phyloP scores from a whole-genome alignment of 1,140 invertebrate species.

The Leguminivora glycinivorella region DNA sequence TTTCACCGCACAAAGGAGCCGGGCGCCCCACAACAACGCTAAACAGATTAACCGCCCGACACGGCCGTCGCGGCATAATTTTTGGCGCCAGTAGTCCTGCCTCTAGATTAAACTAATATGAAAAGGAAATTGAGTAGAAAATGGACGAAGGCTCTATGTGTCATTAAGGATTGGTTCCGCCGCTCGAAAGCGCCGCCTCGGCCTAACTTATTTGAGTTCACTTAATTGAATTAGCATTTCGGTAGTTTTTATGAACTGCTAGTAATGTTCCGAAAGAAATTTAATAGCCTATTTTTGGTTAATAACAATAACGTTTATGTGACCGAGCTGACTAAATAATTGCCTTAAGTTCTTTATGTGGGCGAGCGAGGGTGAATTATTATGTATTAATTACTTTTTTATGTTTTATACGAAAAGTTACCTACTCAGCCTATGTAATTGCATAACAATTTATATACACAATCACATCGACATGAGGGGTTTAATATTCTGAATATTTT shows the following conservation, averaged over 20 bases:
- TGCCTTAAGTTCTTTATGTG: constrained; percentile 24
- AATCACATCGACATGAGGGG: neutral
- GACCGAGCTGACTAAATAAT: constrained; percentile 55
- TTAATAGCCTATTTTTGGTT: constrained; percentile 64
- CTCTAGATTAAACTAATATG: constrained; percentile 78
- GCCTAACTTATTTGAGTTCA: constrained; percentile 72
- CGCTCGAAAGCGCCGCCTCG: constrained; percentile 54
- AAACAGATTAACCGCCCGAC: constrained; percentile 74
- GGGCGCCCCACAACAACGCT: constrained; percentile 67
- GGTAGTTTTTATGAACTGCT: constrained; percentile 70
- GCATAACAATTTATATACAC: constrained; percentile 26
- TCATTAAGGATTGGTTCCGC: constrained; percentile 76
- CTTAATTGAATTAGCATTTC: constrained; percentile 76
- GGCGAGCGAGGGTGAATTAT: neutral
- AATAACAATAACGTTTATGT: constrained; percentile 69
- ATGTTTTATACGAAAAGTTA: neutral
- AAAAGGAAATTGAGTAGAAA: constrained; percentile 79
- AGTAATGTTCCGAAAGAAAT: constrained; percentile 68
- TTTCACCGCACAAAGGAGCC: constrained; percentile 75
- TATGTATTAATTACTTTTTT: constrained; percentile 15
- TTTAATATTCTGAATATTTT: neutral
- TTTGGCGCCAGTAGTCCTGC: constrained; percentile 78
- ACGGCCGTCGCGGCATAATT: constrained; percentile 76
- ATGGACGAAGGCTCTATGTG: constrained; percentile 71
- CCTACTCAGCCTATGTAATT: constrained; percentile 7